Conservation (phyloP, 2,113 vertebrate genomes). For the Dunckerocampus dactyliophorus region DNA sequence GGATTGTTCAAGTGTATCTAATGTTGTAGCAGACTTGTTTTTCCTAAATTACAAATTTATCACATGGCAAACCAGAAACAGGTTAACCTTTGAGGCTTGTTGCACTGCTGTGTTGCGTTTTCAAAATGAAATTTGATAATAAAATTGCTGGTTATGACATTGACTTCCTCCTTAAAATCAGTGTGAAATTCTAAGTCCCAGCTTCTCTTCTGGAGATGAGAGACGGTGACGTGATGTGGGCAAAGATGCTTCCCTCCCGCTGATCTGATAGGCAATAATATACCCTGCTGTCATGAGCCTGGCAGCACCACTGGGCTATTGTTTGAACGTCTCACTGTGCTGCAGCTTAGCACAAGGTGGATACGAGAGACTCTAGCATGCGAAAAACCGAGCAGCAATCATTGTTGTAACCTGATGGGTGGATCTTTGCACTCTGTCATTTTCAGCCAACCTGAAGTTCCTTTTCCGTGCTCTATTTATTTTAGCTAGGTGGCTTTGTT, state of each 20-base stretch:
- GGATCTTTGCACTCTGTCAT: conserved; percentile 28
- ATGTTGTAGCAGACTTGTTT: no score
- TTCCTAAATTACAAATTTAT: no score
- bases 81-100: no score
- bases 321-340: conserved; percentile 43
- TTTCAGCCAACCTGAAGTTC: conserved; percentile 52
- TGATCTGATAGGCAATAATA: conserved; percentile 58
- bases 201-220: conserved; percentile 34
- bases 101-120: no score
- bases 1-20: no score
- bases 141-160: background rate
- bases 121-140: no score
- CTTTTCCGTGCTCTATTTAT: conserved; percentile 54
- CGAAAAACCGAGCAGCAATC: conserved; percentile 30
- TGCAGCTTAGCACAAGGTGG: conserved; percentile 23
- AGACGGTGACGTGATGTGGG: conserved; percentile 36
- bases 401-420: conserved; percentile 23
- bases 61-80: no score
- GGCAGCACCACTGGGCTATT: conserved; percentile 31
- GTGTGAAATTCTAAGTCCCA: conserved; percentile 12
- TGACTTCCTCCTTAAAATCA: background rate
- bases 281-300: conserved; percentile 41
- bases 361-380: conserved; percentile 15
- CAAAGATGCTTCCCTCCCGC: conserved; percentile 25
- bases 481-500: conserved; percentile 70